Base-by-base conservation (phyloP, 1,140 invertebrate species). In the Brachionus sp. region DNA sequence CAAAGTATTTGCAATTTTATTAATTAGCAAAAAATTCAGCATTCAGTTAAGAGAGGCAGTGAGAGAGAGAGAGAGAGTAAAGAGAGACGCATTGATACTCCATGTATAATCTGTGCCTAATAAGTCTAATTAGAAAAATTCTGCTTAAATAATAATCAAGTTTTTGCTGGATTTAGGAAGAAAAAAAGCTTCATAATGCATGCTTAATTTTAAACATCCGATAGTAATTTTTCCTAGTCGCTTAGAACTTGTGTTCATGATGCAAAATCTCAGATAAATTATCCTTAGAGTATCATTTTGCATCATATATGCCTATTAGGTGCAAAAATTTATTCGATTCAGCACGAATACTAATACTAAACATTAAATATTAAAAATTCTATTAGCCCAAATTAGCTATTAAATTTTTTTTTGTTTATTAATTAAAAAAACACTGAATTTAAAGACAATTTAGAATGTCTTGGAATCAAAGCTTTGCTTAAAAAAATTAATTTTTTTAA, bases 141-240 rank as follows among this genome's bases (percentile, higher is more conserved):
- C 19, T 75, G 42, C 44, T 46, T 75, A 46, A 75, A 50, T 75
- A 75, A 46, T 75, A 75, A 46, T 75, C 37, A 75, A 75, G 39
- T 75, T 73, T 73, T 73, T 73, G 16, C n/a, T 73, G 33, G 33
- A 37, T 73, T 23, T 66, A 66, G 33, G 33, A 66, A 66, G 64
- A 66, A 66, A 37, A 73, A 39, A 39, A 75, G n/a, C 19, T 75
- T 23, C 16, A 46, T 29, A 23, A 75, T 75, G 70, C 70, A 75
- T 75, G 70, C 42, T 25, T 75, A 75, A 75, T 75, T 46, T 44
- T 46, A 75, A 75, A 75, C 70, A 75, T 75, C 70, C 70, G 70
- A 7, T 42, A 39, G n/a, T 73, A 73, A 73, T 39, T 19, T 73
- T 73, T 33, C 19, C 68, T 23, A 37, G 37, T 42, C 37, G 19